A percentile compares a stretch with the other conserved stretches of the same genome.
Conservation (phyloP, 2,888 invertebrate species). For the Drosophila nr. perissopoda region DNA sequence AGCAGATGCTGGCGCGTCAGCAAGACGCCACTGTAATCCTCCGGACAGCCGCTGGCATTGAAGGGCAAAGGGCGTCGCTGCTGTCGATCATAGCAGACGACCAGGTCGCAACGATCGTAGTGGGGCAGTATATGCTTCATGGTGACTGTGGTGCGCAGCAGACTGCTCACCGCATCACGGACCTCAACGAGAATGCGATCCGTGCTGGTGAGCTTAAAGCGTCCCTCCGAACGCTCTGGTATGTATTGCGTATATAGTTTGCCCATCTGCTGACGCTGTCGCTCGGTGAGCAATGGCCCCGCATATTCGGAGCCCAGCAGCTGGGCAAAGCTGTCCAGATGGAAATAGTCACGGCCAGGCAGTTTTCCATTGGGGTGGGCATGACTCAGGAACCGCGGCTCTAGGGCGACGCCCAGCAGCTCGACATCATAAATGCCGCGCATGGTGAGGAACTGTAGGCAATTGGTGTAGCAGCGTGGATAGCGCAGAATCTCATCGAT, state of each 20-base stretch:
- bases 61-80: conserved; percentile 86
- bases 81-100: conserved; percentile 87
- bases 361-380: conserved; percentile 86
- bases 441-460: conserved; percentile 87
- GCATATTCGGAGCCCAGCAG: conserved; percentile 78
- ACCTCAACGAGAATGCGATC: conserved; percentile 88
- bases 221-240: conserved; percentile 85
- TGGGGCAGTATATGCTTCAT: conserved; percentile 89
- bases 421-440: conserved; percentile 87
- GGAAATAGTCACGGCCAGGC: conserved; percentile 87
- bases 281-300: conserved; percentile 86
- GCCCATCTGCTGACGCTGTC: conserved; percentile 85
- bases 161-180: conserved; percentile 85
- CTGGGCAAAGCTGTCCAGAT: conserved; percentile 87
- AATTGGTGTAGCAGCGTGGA: conserved; percentile 87
- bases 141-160: conserved; percentile 85
- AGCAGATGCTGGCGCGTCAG: conserved; percentile 77
- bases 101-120: conserved; percentile 88
- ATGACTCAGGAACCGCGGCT: conserved; percentile 86
- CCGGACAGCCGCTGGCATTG: conserved; percentile 85
- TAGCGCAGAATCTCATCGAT: conserved; percentile 86
- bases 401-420: conserved; percentile 87
- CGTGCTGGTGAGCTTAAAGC: conserved; percentile 86
- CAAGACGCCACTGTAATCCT: conserved; percentile 85
- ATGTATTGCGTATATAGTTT: conserved; percentile 88